A percentile compares a stretch with the other conserved stretches of the same genome.
phyloP scores from a whole-genome alignment of 2,113 vertebrate genomes.

The Erythrolamprus reginae region DNA sequence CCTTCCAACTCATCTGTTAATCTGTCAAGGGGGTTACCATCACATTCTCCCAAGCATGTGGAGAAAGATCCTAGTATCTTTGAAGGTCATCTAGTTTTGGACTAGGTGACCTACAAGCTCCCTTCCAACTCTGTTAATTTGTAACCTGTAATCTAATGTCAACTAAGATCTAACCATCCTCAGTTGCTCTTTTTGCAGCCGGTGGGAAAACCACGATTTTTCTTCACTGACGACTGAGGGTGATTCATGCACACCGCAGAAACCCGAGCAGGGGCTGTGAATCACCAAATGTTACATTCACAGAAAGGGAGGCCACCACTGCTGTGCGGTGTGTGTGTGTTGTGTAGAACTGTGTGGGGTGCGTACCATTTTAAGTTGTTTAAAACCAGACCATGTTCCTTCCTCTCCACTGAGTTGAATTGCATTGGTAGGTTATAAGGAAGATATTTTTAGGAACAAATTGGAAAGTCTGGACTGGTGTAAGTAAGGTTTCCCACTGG shows the following conservation, averaged over 20 bases:
- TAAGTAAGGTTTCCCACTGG: neutral
- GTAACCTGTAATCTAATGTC: too few relatives aligned
- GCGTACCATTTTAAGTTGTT: neutral
- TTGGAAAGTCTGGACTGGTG: too few relatives aligned
- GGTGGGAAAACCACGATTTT: constrained; percentile 13
- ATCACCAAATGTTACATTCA: constrained; percentile 44
- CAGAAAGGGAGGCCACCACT: neutral
- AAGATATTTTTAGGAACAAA: neutral
- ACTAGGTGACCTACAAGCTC: too few relatives aligned
- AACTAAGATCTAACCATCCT: constrained; percentile 9
- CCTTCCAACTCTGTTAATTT: too few relatives aligned
- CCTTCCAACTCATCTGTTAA: too few relatives aligned
- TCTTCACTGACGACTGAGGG: constrained; percentile 39
- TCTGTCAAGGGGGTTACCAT: too few relatives aligned
- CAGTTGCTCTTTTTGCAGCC: neutral
- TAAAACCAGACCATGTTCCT: constrained; percentile 34
- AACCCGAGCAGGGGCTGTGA: constrained; percentile 50
- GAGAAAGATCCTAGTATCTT: too few relatives aligned
- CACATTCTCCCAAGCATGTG: too few relatives aligned
- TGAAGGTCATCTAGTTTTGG: too few relatives aligned
- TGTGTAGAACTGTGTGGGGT: constrained; percentile 11
- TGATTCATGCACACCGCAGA: constrained; percentile 42
- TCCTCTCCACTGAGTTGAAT: constrained; percentile 50
- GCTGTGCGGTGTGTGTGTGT: constrained; percentile 6
- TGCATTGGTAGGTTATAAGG: neutral